Conservation (phyloP, 2,888 invertebrate genomes). For the Sesia bembeciformis region DNA sequence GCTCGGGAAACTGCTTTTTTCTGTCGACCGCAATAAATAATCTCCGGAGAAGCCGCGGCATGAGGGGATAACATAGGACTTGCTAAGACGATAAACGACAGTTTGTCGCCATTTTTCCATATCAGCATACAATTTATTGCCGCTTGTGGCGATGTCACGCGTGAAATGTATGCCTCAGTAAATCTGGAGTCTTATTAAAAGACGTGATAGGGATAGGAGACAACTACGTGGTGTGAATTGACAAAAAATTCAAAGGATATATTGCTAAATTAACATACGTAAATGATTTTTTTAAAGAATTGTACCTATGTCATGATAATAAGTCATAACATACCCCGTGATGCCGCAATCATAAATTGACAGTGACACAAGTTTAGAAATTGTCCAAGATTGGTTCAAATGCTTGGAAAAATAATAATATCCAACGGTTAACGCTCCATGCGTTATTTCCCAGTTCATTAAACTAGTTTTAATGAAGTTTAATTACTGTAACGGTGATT, state of each 20-base stretch:
- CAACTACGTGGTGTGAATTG: conserved; percentile 32
- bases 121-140: conserved; percentile 50
- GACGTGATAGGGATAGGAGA: conserved; percentile 29
- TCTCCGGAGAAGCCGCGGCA: conserved; percentile 20
- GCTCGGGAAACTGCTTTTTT: conserved; percentile 49
- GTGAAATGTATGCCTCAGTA: conserved; percentile 39
- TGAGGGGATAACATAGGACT: conserved; percentile 24
- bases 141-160: conserved; percentile 37
- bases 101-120: conserved; percentile 47
- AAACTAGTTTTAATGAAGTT: too few species aligned
- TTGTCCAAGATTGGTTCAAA: too few species aligned
- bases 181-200: conserved; percentile 19
- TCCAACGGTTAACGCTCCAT: too few species aligned
- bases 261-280: too few species aligned
- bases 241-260: conserved; percentile 7
- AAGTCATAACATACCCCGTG: too few species aligned
- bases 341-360: too few species aligned
- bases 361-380: too few species aligned
- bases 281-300: too few species aligned
- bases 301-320: too few species aligned
- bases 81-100: conserved; percentile 38
- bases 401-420: too few species aligned
- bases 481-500: too few species aligned
- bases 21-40: conserved; percentile 34
- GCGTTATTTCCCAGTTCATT: too few species aligned